These are phyloP conservation scores for Lacanobia wlatinum DNA, from an alignment of 2,888 invertebrate species.

Conservation along the genomic window DNA sequence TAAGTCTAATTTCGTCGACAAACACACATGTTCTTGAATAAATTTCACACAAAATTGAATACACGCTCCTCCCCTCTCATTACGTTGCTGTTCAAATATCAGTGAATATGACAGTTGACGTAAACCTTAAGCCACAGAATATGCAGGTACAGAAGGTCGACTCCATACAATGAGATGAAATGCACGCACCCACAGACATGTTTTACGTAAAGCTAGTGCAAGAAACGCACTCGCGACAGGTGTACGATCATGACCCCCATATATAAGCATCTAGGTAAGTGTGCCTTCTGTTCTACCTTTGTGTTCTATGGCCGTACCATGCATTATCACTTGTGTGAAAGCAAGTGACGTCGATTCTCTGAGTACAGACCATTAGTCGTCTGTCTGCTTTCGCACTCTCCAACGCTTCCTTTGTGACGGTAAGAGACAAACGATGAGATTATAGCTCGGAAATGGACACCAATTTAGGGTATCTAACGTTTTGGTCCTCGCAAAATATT, in stretches of 20 bases:
- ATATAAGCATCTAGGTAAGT: not conserved
- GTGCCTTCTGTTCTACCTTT: slow-evolving; percentile 21
- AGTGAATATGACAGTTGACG: slow-evolving; percentile 40
- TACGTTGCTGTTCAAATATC: slow-evolving; percentile 49
- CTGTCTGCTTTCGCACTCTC: slow-evolving; percentile 70
- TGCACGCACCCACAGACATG: not conserved
- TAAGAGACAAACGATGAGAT: slow-evolving; percentile 79
- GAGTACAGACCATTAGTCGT: slow-evolving; percentile 78
- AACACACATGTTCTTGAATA: slow-evolving; percentile 40
- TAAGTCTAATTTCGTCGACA: slow-evolving; percentile 30
- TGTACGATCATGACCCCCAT: not conserved
- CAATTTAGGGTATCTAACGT: slow-evolving; percentile 66
- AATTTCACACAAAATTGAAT: slow-evolving; percentile 55
- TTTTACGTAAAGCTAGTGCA: not conserved
- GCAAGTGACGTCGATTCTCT: slow-evolving; percentile 69
- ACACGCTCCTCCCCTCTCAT: slow-evolving; percentile 39
- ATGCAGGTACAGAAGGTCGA: slow-evolving; percentile 2
- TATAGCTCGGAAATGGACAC: slow-evolving; percentile 76
- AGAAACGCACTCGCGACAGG: not conserved
- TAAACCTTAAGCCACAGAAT: slow-evolving; percentile 8
- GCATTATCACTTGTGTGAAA: slow-evolving; percentile 71
- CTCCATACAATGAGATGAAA: not conserved
- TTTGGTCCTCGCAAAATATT: slow-evolving; percentile 45
- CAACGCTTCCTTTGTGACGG: slow-evolving; percentile 78
- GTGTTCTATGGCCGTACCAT: slow-evolving; percentile 30